Percentiles rank a stretch among this genome's conserved stretches.
These are phyloP conservation scores for Pseudobourletiella spinata DNA, from an alignment of 1,140 invertebrate genomes.

Conservation along the genomic window DNA sequence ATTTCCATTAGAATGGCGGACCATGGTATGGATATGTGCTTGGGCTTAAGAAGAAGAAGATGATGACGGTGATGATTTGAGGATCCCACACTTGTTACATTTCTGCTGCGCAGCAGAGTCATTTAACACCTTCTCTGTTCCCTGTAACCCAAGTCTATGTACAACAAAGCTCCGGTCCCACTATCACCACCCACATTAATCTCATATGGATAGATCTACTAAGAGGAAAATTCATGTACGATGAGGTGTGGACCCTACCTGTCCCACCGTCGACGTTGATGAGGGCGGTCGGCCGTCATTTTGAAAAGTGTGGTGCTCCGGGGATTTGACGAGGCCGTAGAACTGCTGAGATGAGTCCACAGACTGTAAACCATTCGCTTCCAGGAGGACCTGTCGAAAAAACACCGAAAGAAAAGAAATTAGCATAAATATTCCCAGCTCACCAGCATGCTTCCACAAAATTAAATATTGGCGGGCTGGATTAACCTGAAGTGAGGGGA, in stretches of 20 bases:
- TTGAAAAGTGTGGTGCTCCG: constrained; percentile 13
- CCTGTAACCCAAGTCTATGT: too few species aligned
- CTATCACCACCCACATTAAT: background rate
- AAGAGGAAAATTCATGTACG: background rate
- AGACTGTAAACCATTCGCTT: constrained; percentile 11
- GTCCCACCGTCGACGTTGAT: constrained; percentile 3
- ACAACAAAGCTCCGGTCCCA: too few species aligned
- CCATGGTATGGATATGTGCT: too few species aligned
- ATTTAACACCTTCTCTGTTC: too few species aligned
- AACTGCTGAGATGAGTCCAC: constrained; percentile 8
- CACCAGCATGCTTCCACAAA: too few species aligned
- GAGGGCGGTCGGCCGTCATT: background rate
- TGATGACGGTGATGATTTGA: too few species aligned
- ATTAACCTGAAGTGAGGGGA: constrained; percentile 15
- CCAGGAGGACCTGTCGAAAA: constrained; percentile 12
- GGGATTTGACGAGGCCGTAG: constrained; percentile 21
- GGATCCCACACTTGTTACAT: too few species aligned
- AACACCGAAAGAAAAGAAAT: background rate
- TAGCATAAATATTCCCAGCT: too few species aligned
- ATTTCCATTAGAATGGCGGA: too few species aligned
- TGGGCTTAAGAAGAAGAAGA: too few species aligned
- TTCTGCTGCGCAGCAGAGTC: too few species aligned
- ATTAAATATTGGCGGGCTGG: too few species aligned
- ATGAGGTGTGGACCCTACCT: background rate
- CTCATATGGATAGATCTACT: background rate